Base-by-base conservation (phyloP, 64 coral and sea anemone genomes). In the Cladopsammia gracilis region DNA sequence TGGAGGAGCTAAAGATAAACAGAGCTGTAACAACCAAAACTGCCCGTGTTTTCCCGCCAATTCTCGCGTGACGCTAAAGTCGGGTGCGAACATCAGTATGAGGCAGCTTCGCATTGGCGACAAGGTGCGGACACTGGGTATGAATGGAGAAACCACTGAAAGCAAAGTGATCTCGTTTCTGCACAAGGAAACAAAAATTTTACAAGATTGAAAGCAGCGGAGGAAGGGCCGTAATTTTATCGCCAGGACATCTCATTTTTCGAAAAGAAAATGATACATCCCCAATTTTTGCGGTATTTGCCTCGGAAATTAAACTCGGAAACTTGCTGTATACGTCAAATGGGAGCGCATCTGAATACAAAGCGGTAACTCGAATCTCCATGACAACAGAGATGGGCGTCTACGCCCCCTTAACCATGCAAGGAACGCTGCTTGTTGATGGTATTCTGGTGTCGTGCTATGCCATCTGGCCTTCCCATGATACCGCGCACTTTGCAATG, bases 401-500 rank as follows among this genome's bases (percentile, higher is more conserved):
- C 48, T 98, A 93, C 49, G 96, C 96, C 45, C 96, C 96, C 64
- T 88, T 98, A 79, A 98, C 96, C 23, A 87, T 56, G 11, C 77
- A 95, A 80, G 96, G 96, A 15, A 98, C 90, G 7, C 56, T 98
- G 66, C 64, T 98, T 52, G 93, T 93, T 9, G 94, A 98, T 70
- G 90, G 88, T 3, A 82, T 80, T 26, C 80, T 98, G 20, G 93
- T 89, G 20, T 98, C 96, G 25, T 98, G 96, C 64, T 98, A 98
- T 48, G 96, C 96, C 46, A 94, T 90, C 64, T 95, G 93, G 93
- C 48, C 66, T 73, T 95, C 90, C 11, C 96, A 98, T 56, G 71
- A 76, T 4, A 49, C 93, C 7, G 96, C 93, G 23, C 93, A 98
- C 61, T 45, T 90, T 4, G 86, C 73, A 15, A 95, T 98, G 93